Evolutionary conservation across 1,140 invertebrate genomes (phyloP).

Genomic region (Caenorhabditis remanei): DNA sequence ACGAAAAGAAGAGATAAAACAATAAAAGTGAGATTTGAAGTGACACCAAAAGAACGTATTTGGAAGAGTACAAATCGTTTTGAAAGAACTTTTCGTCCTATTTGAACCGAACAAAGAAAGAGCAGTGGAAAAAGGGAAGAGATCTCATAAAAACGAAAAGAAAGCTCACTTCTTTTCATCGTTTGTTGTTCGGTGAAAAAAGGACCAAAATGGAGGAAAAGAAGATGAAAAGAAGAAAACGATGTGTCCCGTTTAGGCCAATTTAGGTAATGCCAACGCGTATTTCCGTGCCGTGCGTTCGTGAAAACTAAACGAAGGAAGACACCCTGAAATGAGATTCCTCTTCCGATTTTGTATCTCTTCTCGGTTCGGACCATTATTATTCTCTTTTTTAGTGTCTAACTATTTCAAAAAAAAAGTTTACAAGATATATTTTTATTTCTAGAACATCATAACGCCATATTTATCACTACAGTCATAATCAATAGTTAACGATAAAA

Average conservation of each 20-base stretch:
- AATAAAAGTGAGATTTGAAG: not conserved
- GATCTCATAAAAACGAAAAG: constrained; percentile 47
- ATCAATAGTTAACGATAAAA: too few relatives aligned
- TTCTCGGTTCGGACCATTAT: not conserved
- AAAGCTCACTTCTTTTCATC: constrained; percentile 9
- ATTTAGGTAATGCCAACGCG: constrained; percentile 49
- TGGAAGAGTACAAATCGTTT: constrained; percentile 12
- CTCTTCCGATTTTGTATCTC: not conserved
- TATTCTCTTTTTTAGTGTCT: not conserved
- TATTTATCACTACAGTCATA: too few relatives aligned
- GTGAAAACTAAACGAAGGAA: constrained; percentile 13
- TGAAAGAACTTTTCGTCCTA: not conserved
- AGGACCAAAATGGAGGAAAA: not conserved
- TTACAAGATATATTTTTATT: too few relatives aligned
- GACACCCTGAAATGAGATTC: constrained; percentile 22
- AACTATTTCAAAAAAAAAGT: too few relatives aligned
- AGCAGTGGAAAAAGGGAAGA: not conserved
- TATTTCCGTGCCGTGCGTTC: constrained; percentile 33
- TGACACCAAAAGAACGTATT: not conserved
- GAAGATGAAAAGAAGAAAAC: not conserved
- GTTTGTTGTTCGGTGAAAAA: constrained; percentile 20
- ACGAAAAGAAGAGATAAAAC: not conserved
- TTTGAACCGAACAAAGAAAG: not conserved
- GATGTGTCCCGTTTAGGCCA: constrained; percentile 35
- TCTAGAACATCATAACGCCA: too few relatives aligned